phyloP scores from a whole-genome alignment of 2,797 vertebrate genomes.

The Ctenopoma kingsleyae region DNA sequence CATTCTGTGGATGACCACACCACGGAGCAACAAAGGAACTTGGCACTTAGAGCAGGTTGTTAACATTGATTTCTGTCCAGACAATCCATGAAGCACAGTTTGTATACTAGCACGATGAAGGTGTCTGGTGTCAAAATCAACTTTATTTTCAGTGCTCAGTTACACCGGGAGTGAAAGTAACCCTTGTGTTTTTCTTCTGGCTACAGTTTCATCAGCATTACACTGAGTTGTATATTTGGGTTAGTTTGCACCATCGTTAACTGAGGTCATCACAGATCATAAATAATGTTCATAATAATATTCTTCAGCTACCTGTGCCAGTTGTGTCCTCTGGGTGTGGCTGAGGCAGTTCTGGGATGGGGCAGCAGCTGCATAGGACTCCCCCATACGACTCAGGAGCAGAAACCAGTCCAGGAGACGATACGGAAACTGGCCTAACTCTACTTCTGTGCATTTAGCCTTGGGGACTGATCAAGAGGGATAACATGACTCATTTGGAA shows the following conservation, averaged over 20 bases:
- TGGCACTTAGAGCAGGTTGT: slow-evolving; percentile 60
- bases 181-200: slow-evolving; percentile 30
- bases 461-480: slow-evolving; percentile 67
- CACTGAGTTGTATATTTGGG: slow-evolving; percentile 41
- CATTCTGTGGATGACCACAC: slow-evolving; percentile 53
- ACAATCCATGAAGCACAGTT: slow-evolving; percentile 33
- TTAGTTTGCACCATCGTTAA: slow-evolving; percentile 40
- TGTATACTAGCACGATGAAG: slow-evolving; percentile 18
- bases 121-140: slow-evolving; percentile 57
- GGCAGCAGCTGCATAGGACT: slow-evolving; percentile 67
- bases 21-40: slow-evolving; percentile 61
- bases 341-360: slow-evolving; percentile 75
- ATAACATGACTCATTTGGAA: slow-evolving; percentile 32
- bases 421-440: slow-evolving; percentile 84
- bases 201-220: slow-evolving; percentile 14
- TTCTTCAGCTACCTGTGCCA: slow-evolving; percentile 72
- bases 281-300: slow-evolving; percentile 7
- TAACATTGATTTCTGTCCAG: slow-evolving; percentile 60
- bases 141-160: slow-evolving; percentile 42
- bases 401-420: slow-evolving; percentile 86
- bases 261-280: slow-evolving; percentile 33
- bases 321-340: slow-evolving; percentile 68
- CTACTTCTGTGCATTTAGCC: slow-evolving; percentile 72
- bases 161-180: slow-evolving; percentile 40
- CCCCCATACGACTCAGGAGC: slow-evolving; percentile 82